Base-by-base conservation (phyloP, 2,888 invertebrate species). In the Cybosia mesomella region DNA sequence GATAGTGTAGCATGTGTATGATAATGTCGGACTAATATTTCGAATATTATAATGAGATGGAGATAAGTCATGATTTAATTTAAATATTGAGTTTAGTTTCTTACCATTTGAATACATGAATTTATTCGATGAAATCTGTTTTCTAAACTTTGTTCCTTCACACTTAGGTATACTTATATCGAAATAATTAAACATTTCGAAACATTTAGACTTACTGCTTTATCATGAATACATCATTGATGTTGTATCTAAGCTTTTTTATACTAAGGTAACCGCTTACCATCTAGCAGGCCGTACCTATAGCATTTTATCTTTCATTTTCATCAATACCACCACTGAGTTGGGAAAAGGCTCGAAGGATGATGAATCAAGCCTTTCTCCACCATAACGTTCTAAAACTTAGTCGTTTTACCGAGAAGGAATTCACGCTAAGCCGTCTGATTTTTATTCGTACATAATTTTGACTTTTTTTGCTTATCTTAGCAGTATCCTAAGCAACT, bases 41-140 rank as follows among this genome's bases (percentile, higher is more conserved):
- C 70, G 55, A 75, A 79, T 78, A 79, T 73, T 75, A 72, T 80
- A 80, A 77, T 78, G 74, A 80, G 79, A 81, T 78, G 79, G 68
- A 80, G 81, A 81, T 79, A 76, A 78, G 69, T 74, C 81, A 59
- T 60, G 73, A 39, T 73, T 79, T 75, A 63, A 78, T 81, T 79
- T 74, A 74, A 79, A 81, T 76, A 79, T 79, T 78, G 69, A 72
- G 66, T 74, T 76, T 81, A 76, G 76, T 78, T 81, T 73, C 68
- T 76, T 68, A 67, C 61, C 70, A 66, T 78, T 78, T 80, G 71
- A 78, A 80, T 79, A 75, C 69, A 66, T 54, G 28, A 68, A n/a
- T 67, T 65, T 77, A 78, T 77, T 72, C 67, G 55, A 68, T 77
- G 58, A 69, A 77, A 77, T 68, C 43, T 62, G 68, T 72, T 66